These are phyloP conservation scores for Drosophila bifasciata DNA, from an alignment of 1,140 invertebrate genomes.

Conservation along the genomic window DNA sequence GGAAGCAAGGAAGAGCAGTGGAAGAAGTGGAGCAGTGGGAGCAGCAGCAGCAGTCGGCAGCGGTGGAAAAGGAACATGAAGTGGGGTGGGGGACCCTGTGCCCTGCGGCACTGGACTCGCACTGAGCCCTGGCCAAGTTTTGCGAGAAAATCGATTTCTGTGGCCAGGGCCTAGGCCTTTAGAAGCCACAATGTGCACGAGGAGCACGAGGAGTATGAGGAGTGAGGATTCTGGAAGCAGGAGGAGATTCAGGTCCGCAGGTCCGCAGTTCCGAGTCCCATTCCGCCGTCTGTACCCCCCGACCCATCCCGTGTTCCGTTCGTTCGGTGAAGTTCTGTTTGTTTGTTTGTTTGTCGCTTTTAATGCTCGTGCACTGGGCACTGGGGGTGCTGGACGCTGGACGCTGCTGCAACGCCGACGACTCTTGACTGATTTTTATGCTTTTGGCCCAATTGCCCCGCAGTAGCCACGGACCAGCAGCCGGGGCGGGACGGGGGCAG, in stretches of 20 bases:
- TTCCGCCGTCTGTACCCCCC: conserved; percentile 9
- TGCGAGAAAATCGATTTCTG: conserved; percentile 80
- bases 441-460: conserved; percentile 81
- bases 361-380: conserved; percentile 55
- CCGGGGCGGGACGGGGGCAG: neutral
- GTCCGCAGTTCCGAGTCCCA: conserved; percentile 21
- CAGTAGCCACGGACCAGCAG: conserved; percentile 56
- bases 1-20: conserved; percentile 4
- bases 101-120: conserved; percentile 15
- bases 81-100: conserved; percentile 54
- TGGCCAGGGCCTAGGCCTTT: conserved; percentile 54
- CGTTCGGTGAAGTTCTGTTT: conserved; percentile 34
- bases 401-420: conserved; percentile 33
- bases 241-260: conserved; percentile 27
- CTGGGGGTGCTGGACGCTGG: conserved; percentile 32
- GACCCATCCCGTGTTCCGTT: conserved; percentile 27
- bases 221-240: too few relatives aligned
- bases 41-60: conserved; percentile 16
- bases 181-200: conserved; percentile 45
- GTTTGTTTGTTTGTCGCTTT: conserved; percentile 81
- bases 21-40: conserved; percentile 13
- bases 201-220: too few relatives aligned
- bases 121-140: conserved; percentile 65
- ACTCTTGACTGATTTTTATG: conserved; percentile 83
- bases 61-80: conserved; percentile 44